Percentiles rank a stretch among this genome's conserved stretches.
Evolutionary conservation across 2,888 invertebrate species (phyloP).

Genomic region (Steinernema carpocapsae): DNA sequence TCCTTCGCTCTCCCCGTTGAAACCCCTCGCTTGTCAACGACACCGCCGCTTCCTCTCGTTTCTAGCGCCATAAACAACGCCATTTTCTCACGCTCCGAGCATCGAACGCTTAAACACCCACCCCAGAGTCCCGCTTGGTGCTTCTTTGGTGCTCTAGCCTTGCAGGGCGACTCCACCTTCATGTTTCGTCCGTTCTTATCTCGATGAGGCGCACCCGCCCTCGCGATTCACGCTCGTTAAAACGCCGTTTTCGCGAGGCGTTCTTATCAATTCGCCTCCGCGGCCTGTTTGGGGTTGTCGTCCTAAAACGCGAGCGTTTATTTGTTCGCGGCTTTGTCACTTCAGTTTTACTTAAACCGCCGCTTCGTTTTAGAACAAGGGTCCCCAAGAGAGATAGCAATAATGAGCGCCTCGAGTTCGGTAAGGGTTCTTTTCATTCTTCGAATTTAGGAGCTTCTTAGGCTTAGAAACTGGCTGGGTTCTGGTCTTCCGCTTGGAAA

Average conservation of each 20-base stretch:
- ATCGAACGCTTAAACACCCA: background rate
- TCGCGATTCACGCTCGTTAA: slow-evolving; percentile 16
- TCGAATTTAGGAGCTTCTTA: background rate
- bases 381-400: background rate
- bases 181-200: background rate
- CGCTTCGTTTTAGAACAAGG: background rate
- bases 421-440: background rate
- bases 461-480: background rate
- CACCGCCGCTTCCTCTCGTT: background rate
- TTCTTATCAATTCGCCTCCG: slow-evolving; percentile 2
- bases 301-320: no score
- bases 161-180: background rate
- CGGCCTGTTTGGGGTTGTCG: background rate
- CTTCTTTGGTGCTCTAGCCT: background rate
- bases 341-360: background rate
- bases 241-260: background rate
- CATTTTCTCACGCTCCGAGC: slow-evolving; percentile 10
- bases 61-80: background rate
- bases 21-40: background rate
- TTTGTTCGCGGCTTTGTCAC: background rate
- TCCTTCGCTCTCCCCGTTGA: background rate
- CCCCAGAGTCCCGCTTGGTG: background rate
- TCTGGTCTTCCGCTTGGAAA: background rate
- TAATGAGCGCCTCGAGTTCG: slow-evolving; percentile 2
- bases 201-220: background rate